Base-by-base conservation (phyloP, 2,888 invertebrate species). In the Xylocampa areola region DNA sequence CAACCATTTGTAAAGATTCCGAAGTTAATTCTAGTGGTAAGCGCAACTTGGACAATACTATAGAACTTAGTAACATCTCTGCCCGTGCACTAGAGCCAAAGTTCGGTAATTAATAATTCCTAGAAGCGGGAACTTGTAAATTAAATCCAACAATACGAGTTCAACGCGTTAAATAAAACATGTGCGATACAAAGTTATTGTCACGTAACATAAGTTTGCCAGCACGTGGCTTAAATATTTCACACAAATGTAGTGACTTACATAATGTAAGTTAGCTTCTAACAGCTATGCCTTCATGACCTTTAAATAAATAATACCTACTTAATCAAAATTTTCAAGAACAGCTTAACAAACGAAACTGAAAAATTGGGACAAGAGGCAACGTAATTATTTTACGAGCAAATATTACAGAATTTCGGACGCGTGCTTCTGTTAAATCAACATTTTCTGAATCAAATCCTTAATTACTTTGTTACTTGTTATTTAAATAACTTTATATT, bases 1-100 rank as follows among this genome's bases (percentile, higher is more conserved):
- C 74, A 77, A 70, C 72, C 60, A 63, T 58, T 69, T 66, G 49
- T 65, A 62, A 75, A 77, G 75, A 75, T 73, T 62, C 53, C 30
- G 40, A 69, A 71, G 68, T 77, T 69, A 63, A 58, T 69, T 70
- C 54, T 69, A 72, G 62, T 68, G 58, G 65, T 64, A 73, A 69
- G 73, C 64, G 33, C 73, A 80, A 81, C 66, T 84, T 81, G 76
- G 72, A 77, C 84, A 81, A 73, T 77, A 77, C 74, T 78, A 75
- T 49, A 65, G 68, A 72, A 76, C 74, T 78, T 67, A 58, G 71
- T 72, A 65, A 75, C 66, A 48, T 61, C 50, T 53, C 48, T 54
- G 51, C 23, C 21, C 54, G 57, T 47, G 62, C 54, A 65, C 62
- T 54, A 57, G 36, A 68, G 57, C 52, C 57, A 53, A 79, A 84